A percentile compares a stretch with the other conserved stretches of the same genome.
Conservation (phyloP, 2,113 vertebrate genomes). For the Phylloscopus trochilus region DNA sequence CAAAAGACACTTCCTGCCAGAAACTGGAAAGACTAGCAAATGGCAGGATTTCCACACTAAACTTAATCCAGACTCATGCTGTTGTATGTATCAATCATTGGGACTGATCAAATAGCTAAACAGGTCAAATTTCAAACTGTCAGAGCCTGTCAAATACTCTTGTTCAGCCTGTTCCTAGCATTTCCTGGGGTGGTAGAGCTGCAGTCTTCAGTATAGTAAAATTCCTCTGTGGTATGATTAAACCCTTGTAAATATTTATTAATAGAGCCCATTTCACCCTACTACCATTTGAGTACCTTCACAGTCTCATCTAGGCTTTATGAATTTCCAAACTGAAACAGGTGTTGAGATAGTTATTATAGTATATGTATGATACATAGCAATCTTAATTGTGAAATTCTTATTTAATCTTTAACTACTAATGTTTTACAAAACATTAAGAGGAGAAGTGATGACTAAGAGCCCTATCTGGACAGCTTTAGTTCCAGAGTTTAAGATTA, state of each 20-base stretch:
- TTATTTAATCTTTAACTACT: not conserved
- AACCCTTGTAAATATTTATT: not conserved
- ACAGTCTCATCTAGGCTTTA: not conserved
- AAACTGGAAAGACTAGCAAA: not conserved
- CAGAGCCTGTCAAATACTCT: not conserved
- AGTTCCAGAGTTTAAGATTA: not conserved
- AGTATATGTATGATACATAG: not conserved
- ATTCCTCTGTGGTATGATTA: not conserved
- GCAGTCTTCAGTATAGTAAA: not conserved
- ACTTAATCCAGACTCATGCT: not conserved
- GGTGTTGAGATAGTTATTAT: not conserved
- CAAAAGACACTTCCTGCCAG: not conserved
- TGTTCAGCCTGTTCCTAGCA: not conserved
- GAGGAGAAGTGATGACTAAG: not conserved
- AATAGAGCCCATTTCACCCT: not conserved
- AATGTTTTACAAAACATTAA: not conserved
- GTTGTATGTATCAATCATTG: not conserved
- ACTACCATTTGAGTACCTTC: not conserved
- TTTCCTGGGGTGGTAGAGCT: not conserved
- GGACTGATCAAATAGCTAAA: not conserved
- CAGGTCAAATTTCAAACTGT: not conserved
- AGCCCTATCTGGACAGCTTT: not conserved
- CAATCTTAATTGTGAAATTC: not conserved
- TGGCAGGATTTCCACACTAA: not conserved
- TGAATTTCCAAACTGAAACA: not conserved